Conservation (phyloP, 2,113 vertebrate species). For the Cnemophilus loriae region DNA sequence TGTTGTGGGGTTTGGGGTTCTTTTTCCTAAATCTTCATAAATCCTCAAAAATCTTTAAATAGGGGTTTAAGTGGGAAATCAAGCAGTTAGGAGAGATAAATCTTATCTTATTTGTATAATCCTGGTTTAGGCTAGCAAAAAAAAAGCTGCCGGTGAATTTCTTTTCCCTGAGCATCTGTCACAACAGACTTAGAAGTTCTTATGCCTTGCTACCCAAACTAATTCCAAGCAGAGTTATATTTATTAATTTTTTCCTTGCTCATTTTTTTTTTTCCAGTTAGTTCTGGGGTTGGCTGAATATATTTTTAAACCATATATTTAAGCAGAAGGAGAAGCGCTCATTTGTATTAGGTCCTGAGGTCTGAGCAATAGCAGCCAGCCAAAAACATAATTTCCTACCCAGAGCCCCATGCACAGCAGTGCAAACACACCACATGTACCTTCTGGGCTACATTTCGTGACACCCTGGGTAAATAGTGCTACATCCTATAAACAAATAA, state of each 20-base stretch:
- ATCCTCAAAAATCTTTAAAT: slow-evolving; percentile 29
- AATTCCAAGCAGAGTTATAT: not conserved
- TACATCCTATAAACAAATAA: not conserved
- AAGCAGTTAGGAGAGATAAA: not conserved
- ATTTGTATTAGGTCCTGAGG: not conserved
- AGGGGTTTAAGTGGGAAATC: not conserved
- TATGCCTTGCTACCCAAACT: not conserved
- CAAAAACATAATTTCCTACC: not conserved
- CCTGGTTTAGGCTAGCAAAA: not conserved
- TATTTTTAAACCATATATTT: not conserved
- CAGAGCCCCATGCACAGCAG: accelerated
- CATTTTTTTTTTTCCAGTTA: not conserved
- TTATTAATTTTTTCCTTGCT: not conserved
- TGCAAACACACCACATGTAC: not conserved
- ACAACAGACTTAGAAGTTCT: not conserved
- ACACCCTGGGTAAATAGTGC: not conserved
- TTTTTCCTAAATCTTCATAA: not conserved
- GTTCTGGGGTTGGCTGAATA: not conserved
- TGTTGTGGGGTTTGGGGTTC: not conserved
- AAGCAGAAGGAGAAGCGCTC: not conserved
- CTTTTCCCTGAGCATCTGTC: slow-evolving; percentile 10
- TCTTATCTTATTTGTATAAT: not conserved
- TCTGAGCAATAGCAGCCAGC: not conserved
- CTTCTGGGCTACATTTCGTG: not conserved
- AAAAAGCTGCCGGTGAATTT: not conserved